Conservation (phyloP, 2,888 invertebrate genomes). For the Belgica antarctica region DNA sequence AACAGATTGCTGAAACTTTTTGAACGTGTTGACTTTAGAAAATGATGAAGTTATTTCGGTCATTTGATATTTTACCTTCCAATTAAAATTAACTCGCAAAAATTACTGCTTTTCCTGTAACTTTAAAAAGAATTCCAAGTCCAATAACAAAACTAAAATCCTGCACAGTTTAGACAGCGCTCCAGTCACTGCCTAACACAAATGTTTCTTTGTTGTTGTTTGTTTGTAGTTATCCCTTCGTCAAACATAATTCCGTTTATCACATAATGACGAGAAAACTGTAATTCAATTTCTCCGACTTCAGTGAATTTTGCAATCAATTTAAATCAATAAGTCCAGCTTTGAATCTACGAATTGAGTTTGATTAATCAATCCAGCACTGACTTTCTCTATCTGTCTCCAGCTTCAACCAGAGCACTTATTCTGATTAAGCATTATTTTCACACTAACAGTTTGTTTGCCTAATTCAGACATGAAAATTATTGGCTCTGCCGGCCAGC, state of each 20-base stretch:
- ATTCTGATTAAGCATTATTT: background rate
- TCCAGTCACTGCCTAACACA: too few species aligned
- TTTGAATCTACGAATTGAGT: background rate
- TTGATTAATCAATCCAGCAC: background rate
- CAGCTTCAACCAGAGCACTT: background rate
- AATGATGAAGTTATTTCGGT: too few species aligned
- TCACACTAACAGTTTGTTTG: background rate
- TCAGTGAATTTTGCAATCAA: background rate
- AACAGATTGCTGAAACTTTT: too few species aligned
- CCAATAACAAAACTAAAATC: too few species aligned
- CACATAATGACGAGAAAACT: background rate
- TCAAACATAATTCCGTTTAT: background rate
- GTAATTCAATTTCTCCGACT: background rate
- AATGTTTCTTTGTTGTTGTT: too few species aligned
- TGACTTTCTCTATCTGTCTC: background rate
- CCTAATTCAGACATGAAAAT: background rate
- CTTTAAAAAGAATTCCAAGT: too few species aligned
- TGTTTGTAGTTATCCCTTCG: constrained; percentile 4
- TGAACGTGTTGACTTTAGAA: too few species aligned
- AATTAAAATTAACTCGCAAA: too few species aligned
- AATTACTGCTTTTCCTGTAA: too few species aligned
- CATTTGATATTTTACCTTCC: too few species aligned
- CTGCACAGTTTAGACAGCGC: too few species aligned
- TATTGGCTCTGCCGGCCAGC: too few species aligned
- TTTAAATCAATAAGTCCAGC: background rate